Percentiles rank a stretch among this genome's conserved stretches.
phyloP scores from a whole-genome alignment of 2,888 invertebrate species.

The Patella ulyssiponensis region DNA sequence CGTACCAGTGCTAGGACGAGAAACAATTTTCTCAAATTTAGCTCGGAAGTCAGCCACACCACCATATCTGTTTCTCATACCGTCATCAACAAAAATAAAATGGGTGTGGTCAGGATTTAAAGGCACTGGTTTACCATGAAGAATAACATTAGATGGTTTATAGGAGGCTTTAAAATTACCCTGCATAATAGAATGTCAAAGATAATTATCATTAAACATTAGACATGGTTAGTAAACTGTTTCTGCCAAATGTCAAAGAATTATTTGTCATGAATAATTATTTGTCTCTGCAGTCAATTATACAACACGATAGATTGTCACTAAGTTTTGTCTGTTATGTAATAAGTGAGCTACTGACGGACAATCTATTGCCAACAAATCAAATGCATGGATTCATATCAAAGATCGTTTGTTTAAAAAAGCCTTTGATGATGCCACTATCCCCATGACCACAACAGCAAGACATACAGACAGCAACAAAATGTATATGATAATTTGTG shows the following conservation, averaged over 20 bases:
- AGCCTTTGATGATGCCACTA: no score
- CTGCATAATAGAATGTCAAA: slow-evolving; percentile 41
- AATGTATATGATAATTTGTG: no score
- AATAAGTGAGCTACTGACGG: no score
- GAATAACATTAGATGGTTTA: slow-evolving; percentile 68
- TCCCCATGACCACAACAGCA: no score
- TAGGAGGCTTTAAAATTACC: slow-evolving; percentile 66
- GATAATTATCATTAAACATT: background rate
- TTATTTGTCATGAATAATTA: no score
- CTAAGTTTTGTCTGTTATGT: no score
- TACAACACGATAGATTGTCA: background rate
- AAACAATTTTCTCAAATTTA: slow-evolving; percentile 61
- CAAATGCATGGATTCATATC: no score
- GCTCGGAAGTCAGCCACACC: slow-evolving; percentile 68
- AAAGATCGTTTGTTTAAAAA: no score
- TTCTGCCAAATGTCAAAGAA: no score
- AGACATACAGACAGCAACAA: no score
- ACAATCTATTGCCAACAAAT: no score
- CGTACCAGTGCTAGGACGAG: no score
- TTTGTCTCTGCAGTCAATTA: background rate
- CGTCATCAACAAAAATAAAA: slow-evolving; percentile 72
- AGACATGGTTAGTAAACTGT: background rate
- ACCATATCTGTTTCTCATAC: slow-evolving; percentile 62
- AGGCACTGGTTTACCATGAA: slow-evolving; percentile 67
- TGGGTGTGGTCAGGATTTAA: slow-evolving; percentile 73